phyloP scores from a whole-genome alignment of 2,113 vertebrate species.

The Nesoenas mayeri region DNA sequence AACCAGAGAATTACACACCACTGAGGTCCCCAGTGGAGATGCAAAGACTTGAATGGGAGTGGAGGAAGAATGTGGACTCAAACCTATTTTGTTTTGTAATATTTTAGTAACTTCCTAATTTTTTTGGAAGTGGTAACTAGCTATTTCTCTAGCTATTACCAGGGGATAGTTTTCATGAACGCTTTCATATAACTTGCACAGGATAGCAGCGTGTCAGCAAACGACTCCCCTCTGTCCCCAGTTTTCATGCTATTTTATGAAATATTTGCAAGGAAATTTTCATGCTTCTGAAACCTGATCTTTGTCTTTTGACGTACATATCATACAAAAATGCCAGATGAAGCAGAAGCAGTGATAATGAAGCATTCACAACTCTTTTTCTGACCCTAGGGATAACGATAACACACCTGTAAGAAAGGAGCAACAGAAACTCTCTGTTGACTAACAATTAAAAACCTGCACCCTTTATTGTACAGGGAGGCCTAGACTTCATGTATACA shows the following conservation, averaged over 20 bases:
- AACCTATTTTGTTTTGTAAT: not conserved
- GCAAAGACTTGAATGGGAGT: not conserved
- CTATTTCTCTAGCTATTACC: not conserved
- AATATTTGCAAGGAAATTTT: not conserved
- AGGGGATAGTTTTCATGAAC: not conserved
- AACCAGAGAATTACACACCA: not conserved
- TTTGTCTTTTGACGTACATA: not conserved
- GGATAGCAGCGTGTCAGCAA: not conserved
- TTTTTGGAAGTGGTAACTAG: not conserved
- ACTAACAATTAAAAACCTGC: not conserved
- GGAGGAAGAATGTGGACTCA: not conserved
- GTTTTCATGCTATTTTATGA: not conserved
- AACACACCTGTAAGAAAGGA: not conserved
- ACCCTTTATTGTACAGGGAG: not conserved
- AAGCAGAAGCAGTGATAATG: not conserved
- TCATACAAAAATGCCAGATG: not conserved
- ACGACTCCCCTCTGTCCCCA: rapidly evolving
- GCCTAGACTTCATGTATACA: not conserved
- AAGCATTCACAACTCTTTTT: not conserved
- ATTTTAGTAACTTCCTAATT: not conserved
- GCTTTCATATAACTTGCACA: not conserved
- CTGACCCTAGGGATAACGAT: not conserved
- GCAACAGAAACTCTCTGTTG: not conserved
- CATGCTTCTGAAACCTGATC: not conserved
- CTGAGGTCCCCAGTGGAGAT: not conserved